Evolutionary conservation across 2,113 vertebrate genomes (phyloP).

Genomic region (Colistium nudipinnis): DNA sequence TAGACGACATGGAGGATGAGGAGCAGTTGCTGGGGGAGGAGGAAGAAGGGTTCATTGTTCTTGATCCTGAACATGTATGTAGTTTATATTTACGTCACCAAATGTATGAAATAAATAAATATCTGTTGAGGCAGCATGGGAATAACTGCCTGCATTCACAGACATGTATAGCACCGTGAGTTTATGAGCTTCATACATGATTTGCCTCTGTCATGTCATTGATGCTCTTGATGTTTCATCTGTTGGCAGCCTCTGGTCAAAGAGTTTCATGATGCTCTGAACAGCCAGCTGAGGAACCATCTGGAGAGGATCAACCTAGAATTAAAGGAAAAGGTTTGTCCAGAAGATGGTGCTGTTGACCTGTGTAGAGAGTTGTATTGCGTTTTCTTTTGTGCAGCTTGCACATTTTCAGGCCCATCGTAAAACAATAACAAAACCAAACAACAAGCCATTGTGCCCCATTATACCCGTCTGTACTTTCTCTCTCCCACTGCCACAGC

Average conservation of each 20-base stretch:
- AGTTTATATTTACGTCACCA: neutral
- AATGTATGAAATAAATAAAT: conserved; percentile 1
- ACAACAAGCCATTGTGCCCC: too few relatives aligned
- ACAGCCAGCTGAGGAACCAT: conserved; percentile 81
- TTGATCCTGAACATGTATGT: conserved; percentile 91
- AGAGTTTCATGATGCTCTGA: conserved; percentile 88
- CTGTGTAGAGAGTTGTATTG: neutral
- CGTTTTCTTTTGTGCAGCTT: neutral
- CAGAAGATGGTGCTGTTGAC: conserved; percentile 49
- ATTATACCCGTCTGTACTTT: neutral
- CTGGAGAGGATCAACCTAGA: conserved; percentile 82
- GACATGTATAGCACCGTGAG: too few relatives aligned
- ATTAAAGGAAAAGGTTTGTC: conserved; percentile 84
- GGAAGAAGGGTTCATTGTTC: conserved; percentile 79
- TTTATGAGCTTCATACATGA: too few relatives aligned
- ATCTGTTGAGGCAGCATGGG: too few relatives aligned
- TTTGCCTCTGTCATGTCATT: too few relatives aligned
- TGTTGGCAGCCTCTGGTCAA: conserved; percentile 86
- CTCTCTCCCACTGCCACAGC: conserved; percentile 35
- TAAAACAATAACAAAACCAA: too few relatives aligned
- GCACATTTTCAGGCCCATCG: neutral
- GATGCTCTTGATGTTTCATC: conserved; percentile 17
- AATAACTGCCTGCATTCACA: too few relatives aligned
- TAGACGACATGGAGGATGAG: conserved; percentile 15
- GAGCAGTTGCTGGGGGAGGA: conserved; percentile 28